Evolutionary conservation across 35 echinoderm and acorn worm genomes (phyloP).

Genomic region (Heliocidaris tuberculata): DNA sequence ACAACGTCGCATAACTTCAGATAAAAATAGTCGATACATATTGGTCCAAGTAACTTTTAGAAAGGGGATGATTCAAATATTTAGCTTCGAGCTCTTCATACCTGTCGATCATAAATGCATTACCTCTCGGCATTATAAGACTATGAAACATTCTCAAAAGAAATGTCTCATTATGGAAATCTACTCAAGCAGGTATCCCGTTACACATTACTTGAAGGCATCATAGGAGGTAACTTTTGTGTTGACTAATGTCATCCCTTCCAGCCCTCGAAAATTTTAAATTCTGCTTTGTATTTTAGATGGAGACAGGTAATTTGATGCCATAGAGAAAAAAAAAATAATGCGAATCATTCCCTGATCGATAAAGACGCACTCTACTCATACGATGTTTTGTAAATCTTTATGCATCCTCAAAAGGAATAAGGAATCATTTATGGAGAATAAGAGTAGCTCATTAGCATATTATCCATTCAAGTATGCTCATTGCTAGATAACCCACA

Average conservation of each 20-base stretch:
- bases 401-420: background rate
- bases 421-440: background rate
- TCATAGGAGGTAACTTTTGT: too few relatives aligned
- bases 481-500: background rate
- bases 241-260: background rate
- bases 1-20: background rate
- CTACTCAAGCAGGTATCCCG: background rate
- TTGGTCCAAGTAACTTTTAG: too few relatives aligned
- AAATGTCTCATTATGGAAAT: background rate
- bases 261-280: background rate
- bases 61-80: background rate
- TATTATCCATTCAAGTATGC: background rate
- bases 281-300: background rate
- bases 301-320: background rate
- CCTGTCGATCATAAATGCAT: background rate
- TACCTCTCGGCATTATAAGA: background rate
- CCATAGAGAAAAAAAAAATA: background rate
- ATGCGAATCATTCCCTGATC: background rate
- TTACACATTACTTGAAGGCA: conserved; percentile 7
- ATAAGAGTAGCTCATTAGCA: background rate
- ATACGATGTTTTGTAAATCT: background rate
- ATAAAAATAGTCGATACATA: background rate
- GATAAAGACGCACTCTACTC: background rate
- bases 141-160: background rate
- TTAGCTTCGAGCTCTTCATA: background rate